Evolutionary conservation across 2,888 invertebrate species (phyloP).

Genomic region (Callosobruchus maculatus): DNA sequence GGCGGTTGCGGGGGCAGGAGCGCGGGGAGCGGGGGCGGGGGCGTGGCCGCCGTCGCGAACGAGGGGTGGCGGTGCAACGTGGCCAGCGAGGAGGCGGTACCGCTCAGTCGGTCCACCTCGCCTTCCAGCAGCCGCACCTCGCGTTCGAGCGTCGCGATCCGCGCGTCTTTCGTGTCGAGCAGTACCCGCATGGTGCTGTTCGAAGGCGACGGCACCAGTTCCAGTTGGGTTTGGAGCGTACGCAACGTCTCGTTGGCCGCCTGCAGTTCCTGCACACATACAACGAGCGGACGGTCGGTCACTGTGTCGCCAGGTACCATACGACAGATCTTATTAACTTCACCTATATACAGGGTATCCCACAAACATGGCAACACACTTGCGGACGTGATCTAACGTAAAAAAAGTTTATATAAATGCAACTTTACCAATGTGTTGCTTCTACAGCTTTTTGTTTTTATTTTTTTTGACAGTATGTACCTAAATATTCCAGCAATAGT

Average conservation of each 20-base stretch:
- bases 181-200: conserved; percentile 74
- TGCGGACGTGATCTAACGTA: too few relatives aligned
- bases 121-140: conserved; percentile 77
- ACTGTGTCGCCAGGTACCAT: background rate
- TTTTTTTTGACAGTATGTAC: too few relatives aligned
- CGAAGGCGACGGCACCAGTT: conserved; percentile 64
- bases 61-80: conserved; percentile 33
- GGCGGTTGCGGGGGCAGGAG: conserved; percentile 11
- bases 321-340: too few relatives aligned
- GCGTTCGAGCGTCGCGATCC: conserved; percentile 83
- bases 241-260: conserved; percentile 80
- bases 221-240: conserved; percentile 76
- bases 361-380: too few relatives aligned
- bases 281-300: conserved; percentile 12
- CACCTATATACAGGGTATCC: too few relatives aligned
- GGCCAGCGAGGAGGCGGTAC: conserved; percentile 34
- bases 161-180: conserved; percentile 81
- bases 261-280: conserved; percentile 69
- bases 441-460: too few relatives aligned
- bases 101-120: conserved; percentile 61
- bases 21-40: conserved; percentile 48
- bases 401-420: too few relatives aligned
- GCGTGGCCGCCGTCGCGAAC: conserved; percentile 34
- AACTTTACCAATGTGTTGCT: too few relatives aligned
- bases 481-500: too few relatives aligned